Evolutionary conservation across 1,140 invertebrate genomes (phyloP), one percentile per base, ranked within the genome.

Genomic region (Tribolium castaneum): DNA sequence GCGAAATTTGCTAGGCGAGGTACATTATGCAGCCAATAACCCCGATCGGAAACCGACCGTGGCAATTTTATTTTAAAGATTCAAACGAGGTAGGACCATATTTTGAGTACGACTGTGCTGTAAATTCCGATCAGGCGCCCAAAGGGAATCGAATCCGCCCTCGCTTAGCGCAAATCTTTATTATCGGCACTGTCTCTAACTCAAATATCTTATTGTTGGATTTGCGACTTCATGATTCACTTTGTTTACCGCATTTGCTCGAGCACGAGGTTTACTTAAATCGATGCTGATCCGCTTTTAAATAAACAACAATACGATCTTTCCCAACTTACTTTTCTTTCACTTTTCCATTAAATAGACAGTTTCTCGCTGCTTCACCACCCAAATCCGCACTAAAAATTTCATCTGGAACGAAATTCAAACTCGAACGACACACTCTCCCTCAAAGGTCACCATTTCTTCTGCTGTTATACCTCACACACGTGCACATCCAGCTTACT

Each of bases 181-280:
- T 79, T 77, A 79, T 77, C 78, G 74, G 49, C 52, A 50, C 49
- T 77, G 78, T 79, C 75, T 77, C 70, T 79, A 79, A 79, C 59
- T 79, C 78, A 79, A 79, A 79, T 56, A 79, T 76, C 74, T 79
- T 79, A 79, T 79, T 79, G 78, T 66, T 25, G 74, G 78, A 79
- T 79, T 79, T 79, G 73, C 70, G 78, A 79, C 74, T 70, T 70
- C 59, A 39, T 66, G 25, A 56, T 75, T 54, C 77, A 70, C 59
- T 75, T 51, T 72, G 73, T 71, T 79, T 39, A 70, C 62, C 62
- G 52, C 51, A 49, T 75, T 75, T 59, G 54, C 73, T 62, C 49
- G 39, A 22, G 77, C 56, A 30, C 56, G 22, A 66, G 59, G 25
- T 66, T 12, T 16, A 25, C 71, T 16, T 13, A 52, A 74, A 74